A percentile compares a stretch with the other conserved stretches of the same genome.
Evolutionary conservation across 2,797 vertebrate species (phyloP).

Genomic region (Phyllotis vaccarum): DNA sequence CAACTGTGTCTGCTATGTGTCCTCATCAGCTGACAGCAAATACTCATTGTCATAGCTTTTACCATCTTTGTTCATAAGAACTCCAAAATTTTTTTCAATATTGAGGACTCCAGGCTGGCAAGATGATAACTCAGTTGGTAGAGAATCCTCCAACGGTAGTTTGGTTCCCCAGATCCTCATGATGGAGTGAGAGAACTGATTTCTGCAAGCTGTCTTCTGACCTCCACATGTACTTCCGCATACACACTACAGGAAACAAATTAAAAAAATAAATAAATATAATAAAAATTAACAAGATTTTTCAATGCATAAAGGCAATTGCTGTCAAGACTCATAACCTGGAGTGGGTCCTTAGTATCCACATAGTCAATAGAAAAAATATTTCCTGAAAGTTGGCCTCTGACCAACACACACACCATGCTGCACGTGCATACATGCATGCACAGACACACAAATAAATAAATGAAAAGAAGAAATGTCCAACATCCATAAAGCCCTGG

Average conservation of each 20-base stretch:
- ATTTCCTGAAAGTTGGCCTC: neutral
- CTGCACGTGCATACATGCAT: neutral
- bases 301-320: neutral
- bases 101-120: neutral
- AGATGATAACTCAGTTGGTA: neutral
- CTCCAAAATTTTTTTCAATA: constrained; percentile 38
- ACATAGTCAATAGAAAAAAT: neutral
- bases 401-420: neutral
- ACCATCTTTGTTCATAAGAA: neutral
- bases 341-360: neutral
- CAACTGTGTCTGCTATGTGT: neutral
- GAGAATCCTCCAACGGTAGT: neutral
- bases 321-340: neutral
- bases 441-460: neutral
- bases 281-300: neutral
- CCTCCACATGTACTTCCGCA: neutral
- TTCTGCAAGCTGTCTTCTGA: neutral
- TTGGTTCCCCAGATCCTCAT: neutral
- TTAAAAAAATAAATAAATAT: neutral
- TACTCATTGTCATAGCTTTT: neutral
- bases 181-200: neutral
- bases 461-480: neutral
- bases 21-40: neutral
- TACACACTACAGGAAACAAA: neutral
- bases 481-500: neutral